Conservation (phyloP, 2,113 vertebrate genomes). For the Cyrtonyx montezumae region DNA sequence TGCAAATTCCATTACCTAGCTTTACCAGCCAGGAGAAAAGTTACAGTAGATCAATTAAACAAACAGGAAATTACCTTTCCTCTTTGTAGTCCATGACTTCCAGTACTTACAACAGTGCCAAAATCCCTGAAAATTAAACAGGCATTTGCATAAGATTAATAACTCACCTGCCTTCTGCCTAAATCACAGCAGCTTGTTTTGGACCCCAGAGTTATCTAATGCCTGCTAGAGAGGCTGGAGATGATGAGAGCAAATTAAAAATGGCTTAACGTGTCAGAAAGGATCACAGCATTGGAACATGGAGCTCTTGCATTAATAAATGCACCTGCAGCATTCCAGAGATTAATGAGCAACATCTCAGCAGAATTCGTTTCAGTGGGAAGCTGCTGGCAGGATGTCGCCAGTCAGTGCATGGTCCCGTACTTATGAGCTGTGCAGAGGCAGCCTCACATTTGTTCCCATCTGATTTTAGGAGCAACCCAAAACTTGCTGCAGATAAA, state of each 20-base stretch:
- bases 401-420: neutral
- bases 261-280: constrained; percentile 70
- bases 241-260: constrained; percentile 73
- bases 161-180: neutral
- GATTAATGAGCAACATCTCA: constrained; percentile 44
- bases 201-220: constrained; percentile 41
- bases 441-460: neutral
- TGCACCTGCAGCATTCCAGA: constrained; percentile 48
- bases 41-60: constrained; percentile 71
- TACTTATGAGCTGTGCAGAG: neutral
- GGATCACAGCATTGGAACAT: constrained; percentile 39
- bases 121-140: constrained; percentile 47
- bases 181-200: constrained; percentile 47
- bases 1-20: constrained; percentile 62
- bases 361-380: constrained; percentile 16
- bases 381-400: neutral
- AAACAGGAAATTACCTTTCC: constrained; percentile 68
- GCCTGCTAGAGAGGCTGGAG: constrained; percentile 41
- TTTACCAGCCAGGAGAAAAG: constrained; percentile 62
- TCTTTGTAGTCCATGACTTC: constrained; percentile 38
- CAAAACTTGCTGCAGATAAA: neutral
- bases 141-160: constrained; percentile 59
- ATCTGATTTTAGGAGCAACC: neutral
- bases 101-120: constrained; percentile 26
- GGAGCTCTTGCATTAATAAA: constrained; percentile 40